Base-by-base conservation (phyloP, 2,113 vertebrate species). In the Dermatemys mawii region DNA sequence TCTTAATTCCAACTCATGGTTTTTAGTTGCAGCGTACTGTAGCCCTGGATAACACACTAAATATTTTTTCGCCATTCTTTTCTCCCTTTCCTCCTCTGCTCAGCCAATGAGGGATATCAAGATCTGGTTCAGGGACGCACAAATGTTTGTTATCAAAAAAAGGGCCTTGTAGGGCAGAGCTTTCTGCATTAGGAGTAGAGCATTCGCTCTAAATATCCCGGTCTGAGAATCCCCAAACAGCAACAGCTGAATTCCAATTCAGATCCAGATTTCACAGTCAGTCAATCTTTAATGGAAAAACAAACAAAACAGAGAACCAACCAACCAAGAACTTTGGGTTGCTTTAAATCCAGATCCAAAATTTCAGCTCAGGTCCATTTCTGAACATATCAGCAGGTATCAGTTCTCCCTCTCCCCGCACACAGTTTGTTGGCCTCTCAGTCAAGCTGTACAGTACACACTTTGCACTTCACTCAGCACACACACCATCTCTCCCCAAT, bases 401-500 rank as follows among this genome's bases (percentile, higher is more conserved):
- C 41, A 17, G 46, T 4, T 10, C 26, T 11, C 49, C 49, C 54
- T 63, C 54, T 21, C 24, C 26, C 54, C 22, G 24, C 4, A 6
- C 50, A 51, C 27, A 14, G 51, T 29, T 38, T 84, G 35, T 26
- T 75, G 54, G 75, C 46, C 26, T 91, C 16, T 11, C 41, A 81
- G 46, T 8, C 29, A 29, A 79, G 41, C 21, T 49, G 35, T 67
- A n/a, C 35, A n/a, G 60, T 9, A n/a, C 35, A 67, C 35, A 60
- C 29, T 19, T 16, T n/a, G 35, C 35, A n/a, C 60, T 35, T 67
- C 16, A n/a, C 60, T 67, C 60, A 67, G 57, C 0, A 0, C 0
- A 0, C 1, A 1, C 54, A 38, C 8, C 1, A 6, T 13, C 11
- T 81, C 60, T 26, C 41, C 2, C 0, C 12, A 7, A 53, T 3